Evolutionary conservation across 2,113 vertebrate genomes (phyloP).

Genomic region (Channa maculata): DNA sequence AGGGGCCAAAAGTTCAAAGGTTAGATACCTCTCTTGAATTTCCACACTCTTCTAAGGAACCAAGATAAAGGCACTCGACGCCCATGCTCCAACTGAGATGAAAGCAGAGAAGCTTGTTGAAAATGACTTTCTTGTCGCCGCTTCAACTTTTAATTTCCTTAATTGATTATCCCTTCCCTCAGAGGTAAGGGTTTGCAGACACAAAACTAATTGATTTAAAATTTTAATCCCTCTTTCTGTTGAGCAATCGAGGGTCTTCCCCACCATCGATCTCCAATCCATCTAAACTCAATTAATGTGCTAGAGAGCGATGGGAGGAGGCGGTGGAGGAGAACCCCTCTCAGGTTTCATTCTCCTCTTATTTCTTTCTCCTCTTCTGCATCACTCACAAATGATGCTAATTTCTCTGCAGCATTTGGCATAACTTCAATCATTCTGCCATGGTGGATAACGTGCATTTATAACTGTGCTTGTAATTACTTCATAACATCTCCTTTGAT

Average conservation of each 20-base stretch:
- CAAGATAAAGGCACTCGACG: conserved; percentile 22
- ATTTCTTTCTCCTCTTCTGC: conserved; percentile 34
- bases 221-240: conserved; percentile 80
- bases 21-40: conserved; percentile 21
- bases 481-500: conserved; percentile 15
- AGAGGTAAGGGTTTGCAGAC: conserved; percentile 75
- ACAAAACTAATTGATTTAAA: conserved; percentile 81
- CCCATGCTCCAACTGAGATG: conserved; percentile 33
- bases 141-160: conserved; percentile 82
- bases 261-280: conserved; percentile 79
- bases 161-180: conserved; percentile 76
- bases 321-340: conserved; percentile 20
- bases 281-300: conserved; percentile 83
- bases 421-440: conserved; percentile 22
- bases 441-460: conserved; percentile 50
- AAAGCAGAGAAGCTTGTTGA: conserved; percentile 48
- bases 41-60: conserved; percentile 35
- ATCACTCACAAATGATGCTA: conserved; percentile 33
- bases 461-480: conserved; percentile 36
- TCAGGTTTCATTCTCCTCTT: conserved; percentile 27
- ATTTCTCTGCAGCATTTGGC: conserved; percentile 27
- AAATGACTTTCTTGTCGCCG: conserved; percentile 72
- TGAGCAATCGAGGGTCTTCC: conserved; percentile 70
- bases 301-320: conserved; percentile 55
- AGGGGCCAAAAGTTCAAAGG: conserved; percentile 55